These are phyloP conservation scores for Pyrgilauda ruficollis DNA, from an alignment of 2,113 vertebrate species.

Conservation along the genomic window DNA sequence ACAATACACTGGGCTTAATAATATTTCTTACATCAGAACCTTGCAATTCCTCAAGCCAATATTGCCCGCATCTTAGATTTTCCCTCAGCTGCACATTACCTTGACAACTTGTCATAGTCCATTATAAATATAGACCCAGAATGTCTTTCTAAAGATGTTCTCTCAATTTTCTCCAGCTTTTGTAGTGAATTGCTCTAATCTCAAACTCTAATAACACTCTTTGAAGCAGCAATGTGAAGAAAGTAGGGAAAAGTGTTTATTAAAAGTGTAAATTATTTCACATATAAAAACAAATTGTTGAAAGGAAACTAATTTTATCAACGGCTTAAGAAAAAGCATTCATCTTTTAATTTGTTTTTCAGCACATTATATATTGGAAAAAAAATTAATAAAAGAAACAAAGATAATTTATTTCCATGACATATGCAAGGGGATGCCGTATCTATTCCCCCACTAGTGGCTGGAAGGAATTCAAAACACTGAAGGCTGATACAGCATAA, in stretches of 20 bases:
- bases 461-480: neutral
- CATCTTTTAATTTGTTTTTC: neutral
- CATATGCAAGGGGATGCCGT: neutral
- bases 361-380: neutral
- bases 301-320: neutral
- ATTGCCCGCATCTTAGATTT: neutral
- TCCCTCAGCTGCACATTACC: neutral
- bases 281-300: neutral
- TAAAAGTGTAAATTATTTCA: neutral
- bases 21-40: neutral
- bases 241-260: neutral
- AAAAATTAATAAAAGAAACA: neutral
- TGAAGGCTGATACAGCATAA: neutral
- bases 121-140: neutral
- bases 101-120: neutral
- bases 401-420: neutral
- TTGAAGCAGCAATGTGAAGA: neutral
- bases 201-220: neutral
- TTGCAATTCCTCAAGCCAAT: neutral
- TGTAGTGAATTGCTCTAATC: neutral
- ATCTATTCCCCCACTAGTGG: neutral
- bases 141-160: neutral
- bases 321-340: fast-evolving
- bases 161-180: neutral
- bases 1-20: neutral